Conservation (phyloP, 2,888 invertebrate genomes). For the Agrotis exclamationis region DNA sequence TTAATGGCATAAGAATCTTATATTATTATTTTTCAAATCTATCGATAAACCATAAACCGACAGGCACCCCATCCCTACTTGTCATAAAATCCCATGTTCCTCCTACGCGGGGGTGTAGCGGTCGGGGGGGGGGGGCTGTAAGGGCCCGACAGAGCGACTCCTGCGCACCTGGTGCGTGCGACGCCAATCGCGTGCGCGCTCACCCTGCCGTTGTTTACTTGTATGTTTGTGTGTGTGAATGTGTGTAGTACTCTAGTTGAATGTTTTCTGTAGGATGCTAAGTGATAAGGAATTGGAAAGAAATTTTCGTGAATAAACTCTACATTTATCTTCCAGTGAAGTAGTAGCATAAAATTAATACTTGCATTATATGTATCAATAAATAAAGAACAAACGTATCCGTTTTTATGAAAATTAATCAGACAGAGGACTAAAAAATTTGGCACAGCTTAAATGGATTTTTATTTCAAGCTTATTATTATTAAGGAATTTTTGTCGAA, state of each 20-base stretch:
- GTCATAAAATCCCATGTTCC: slow-evolving; percentile 66
- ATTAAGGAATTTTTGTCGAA: too few relatives aligned
- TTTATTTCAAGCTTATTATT: too few relatives aligned
- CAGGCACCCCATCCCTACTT: slow-evolving; percentile 36
- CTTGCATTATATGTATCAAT: too few relatives aligned
- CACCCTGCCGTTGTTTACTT: slow-evolving; percentile 43
- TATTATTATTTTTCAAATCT: too few relatives aligned
- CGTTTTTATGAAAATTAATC: too few relatives aligned
- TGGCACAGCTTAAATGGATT: too few relatives aligned
- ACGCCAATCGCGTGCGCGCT: slow-evolving; percentile 81
- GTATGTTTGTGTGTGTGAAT: slow-evolving; percentile 5
- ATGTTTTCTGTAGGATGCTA: not conserved
- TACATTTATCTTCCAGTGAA: not conserved
- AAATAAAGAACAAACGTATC: too few relatives aligned
- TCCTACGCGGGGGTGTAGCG: slow-evolving; percentile 58
- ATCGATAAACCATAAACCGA: slow-evolving; percentile 49
- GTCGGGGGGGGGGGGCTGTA: slow-evolving; percentile 25
- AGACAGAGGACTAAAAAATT: too few relatives aligned
- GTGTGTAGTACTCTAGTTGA: slow-evolving; percentile 4
- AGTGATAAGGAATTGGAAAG: not conserved
- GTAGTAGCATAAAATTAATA: too few relatives aligned
- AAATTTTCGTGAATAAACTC: not conserved
- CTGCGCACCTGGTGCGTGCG: slow-evolving; percentile 79
- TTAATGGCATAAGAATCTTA: too few relatives aligned
- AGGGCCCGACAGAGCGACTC: slow-evolving; percentile 61